Conservation (phyloP, 2,888 invertebrate genomes). For the Conomelus anceps region DNA sequence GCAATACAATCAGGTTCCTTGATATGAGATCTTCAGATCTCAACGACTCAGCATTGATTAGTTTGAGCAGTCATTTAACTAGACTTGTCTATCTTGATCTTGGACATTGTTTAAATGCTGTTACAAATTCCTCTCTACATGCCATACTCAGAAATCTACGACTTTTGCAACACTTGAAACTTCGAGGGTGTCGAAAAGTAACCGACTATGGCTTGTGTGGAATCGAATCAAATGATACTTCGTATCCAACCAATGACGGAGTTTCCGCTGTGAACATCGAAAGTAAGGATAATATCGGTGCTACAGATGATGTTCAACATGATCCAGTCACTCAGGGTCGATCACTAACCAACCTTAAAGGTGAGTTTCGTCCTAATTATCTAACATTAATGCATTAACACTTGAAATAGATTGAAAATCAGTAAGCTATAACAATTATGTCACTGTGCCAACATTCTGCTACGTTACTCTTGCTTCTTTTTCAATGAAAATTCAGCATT, state of each 20-base stretch:
- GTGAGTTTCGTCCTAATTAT: neutral
- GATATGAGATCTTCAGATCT: constrained; percentile 51
- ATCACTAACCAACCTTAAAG: neutral
- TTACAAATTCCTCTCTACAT: constrained; percentile 55
- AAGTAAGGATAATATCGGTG: neutral
- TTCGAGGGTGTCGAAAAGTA: constrained; percentile 60
- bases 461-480: too few species aligned
- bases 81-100: constrained; percentile 55
- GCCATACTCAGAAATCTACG: constrained; percentile 58
- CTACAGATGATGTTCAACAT: neutral
- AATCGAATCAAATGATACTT: constrained; percentile 44
- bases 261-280: neutral
- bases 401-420: neutral
- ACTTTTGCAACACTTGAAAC: constrained; percentile 51
- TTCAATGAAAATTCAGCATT: too few species aligned
- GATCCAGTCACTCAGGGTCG: neutral
- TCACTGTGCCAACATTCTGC: too few species aligned
- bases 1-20: constrained; percentile 47
- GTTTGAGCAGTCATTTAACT: constrained; percentile 53
- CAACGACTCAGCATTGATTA: constrained; percentile 47
- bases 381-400: neutral
- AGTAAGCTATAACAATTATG: too few species aligned
- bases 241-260: neutral
- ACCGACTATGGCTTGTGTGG: constrained; percentile 66
- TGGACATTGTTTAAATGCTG: constrained; percentile 61